These are phyloP conservation scores for Grallaria varia DNA, from an alignment of 2,113 vertebrate species.

Conservation along the genomic window DNA sequence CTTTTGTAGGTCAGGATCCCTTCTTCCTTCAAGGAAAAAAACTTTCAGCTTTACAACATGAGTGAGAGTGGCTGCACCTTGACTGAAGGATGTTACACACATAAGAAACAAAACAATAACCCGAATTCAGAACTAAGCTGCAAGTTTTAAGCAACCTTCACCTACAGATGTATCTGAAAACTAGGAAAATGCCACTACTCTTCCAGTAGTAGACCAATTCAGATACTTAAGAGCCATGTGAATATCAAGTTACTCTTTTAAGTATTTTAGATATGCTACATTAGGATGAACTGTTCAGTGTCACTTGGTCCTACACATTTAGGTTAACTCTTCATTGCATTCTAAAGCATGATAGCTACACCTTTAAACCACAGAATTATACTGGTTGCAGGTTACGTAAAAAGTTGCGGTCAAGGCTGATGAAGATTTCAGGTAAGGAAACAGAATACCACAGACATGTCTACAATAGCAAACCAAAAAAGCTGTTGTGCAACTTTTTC, in stretches of 20 bases:
- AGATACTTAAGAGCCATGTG: neutral
- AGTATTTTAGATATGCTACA: neutral
- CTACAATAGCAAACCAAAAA: neutral
- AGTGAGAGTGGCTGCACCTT: neutral
- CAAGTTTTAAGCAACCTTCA: neutral
- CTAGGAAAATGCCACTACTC: neutral
- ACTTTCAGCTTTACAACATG: neutral
- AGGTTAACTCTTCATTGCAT: neutral
- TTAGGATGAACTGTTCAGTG: neutral
- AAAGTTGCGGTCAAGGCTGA: conserved; percentile 23
- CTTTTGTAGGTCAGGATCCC: neutral
- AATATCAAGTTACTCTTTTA: neutral
- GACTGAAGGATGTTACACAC: neutral
- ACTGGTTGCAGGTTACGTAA: conserved; percentile 5
- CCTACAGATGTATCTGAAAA: neutral
- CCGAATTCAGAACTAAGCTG: neutral
- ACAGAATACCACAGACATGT: neutral
- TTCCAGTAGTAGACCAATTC: neutral
- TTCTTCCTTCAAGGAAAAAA: neutral
- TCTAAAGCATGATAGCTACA: neutral
- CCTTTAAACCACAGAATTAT: conserved; percentile 41
- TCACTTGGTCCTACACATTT: neutral
- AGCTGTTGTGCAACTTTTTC: neutral
- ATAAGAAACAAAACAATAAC: neutral
- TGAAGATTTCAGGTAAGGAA: conserved; percentile 51